Conservation (phyloP, 1,140 invertebrate genomes). For the Trissolcus basalis region DNA sequence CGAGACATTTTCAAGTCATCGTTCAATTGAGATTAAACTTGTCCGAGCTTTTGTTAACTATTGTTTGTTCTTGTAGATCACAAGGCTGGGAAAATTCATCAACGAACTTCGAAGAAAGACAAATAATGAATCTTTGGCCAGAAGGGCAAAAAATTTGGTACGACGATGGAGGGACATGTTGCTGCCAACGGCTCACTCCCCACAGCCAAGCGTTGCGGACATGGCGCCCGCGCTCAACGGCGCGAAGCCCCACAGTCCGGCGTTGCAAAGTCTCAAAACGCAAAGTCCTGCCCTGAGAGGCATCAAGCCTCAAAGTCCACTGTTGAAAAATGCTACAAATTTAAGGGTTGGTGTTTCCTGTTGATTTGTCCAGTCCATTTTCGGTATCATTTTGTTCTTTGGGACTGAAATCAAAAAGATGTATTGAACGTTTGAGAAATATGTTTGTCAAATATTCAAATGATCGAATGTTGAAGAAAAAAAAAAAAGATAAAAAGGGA, state of each 20-base stretch:
- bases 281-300: slow-evolving; percentile 69
- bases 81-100: slow-evolving; percentile 94
- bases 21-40: neutral
- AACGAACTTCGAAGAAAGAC: slow-evolving; percentile 93
- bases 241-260: slow-evolving; percentile 69
- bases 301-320: slow-evolving; percentile 71
- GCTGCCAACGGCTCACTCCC: slow-evolving; percentile 77
- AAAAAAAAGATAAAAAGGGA: no score
- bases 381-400: no score
- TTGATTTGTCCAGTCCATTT: no score
- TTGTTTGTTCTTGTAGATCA: slow-evolving; percentile 75
- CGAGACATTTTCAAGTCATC: no score
- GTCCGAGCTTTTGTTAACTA: no score
- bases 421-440: no score
- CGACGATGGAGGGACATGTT: slow-evolving; percentile 92
- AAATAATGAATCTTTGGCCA: slow-evolving; percentile 87
- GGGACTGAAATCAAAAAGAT: no score
- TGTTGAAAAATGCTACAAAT: slow-evolving; percentile 66
- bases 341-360: slow-evolving; percentile 63
- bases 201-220: slow-evolving; percentile 67
- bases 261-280: slow-evolving; percentile 68
- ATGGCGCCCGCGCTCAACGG: slow-evolving; percentile 72
- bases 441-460: no score
- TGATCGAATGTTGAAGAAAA: no score
- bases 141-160: slow-evolving; percentile 91